These are phyloP conservation scores for Zapus hudsonius DNA, from an alignment of 2,113 vertebrate genomes.

Conservation along the genomic window DNA sequence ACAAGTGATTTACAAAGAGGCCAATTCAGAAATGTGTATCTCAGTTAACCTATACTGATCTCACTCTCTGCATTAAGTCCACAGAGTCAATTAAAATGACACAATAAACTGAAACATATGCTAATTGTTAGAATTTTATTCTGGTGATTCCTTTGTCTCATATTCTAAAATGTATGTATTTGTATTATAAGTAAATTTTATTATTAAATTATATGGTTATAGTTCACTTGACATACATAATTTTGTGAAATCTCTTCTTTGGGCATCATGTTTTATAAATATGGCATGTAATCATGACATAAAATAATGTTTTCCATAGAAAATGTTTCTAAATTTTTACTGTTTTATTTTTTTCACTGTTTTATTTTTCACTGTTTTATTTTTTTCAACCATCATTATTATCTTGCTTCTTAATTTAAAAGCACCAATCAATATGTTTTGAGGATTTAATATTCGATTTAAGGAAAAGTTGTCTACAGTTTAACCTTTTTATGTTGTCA, in stretches of 20 bases:
- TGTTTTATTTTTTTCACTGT: too few species aligned
- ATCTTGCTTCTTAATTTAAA: conserved; percentile 34
- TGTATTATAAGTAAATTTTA: not conserved
- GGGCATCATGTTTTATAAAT: not conserved
- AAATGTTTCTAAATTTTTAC: not conserved
- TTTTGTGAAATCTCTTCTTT: not conserved
- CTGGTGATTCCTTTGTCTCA: not conserved
- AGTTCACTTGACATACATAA: not conserved
- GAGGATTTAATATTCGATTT: not conserved
- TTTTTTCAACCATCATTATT: not conserved
- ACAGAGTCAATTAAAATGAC: not conserved
- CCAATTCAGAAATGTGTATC: too few species aligned
- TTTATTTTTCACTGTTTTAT: not conserved
- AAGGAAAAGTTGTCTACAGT: not conserved
- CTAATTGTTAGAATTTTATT: not conserved
- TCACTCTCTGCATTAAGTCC: not conserved
- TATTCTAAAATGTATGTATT: not conserved
- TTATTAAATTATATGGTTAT: not conserved
- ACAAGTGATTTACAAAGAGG: too few species aligned
- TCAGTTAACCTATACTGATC: too few species aligned
- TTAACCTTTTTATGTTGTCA: not conserved
- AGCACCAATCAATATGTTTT: not conserved
- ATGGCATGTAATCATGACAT: not conserved
- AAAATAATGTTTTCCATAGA: not conserved
- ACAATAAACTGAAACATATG: not conserved